Percentiles rank a stretch among this genome's conserved stretches.
phyloP scores from a whole-genome alignment of 2,113 vertebrate species.

The Hydropotes inermis region DNA sequence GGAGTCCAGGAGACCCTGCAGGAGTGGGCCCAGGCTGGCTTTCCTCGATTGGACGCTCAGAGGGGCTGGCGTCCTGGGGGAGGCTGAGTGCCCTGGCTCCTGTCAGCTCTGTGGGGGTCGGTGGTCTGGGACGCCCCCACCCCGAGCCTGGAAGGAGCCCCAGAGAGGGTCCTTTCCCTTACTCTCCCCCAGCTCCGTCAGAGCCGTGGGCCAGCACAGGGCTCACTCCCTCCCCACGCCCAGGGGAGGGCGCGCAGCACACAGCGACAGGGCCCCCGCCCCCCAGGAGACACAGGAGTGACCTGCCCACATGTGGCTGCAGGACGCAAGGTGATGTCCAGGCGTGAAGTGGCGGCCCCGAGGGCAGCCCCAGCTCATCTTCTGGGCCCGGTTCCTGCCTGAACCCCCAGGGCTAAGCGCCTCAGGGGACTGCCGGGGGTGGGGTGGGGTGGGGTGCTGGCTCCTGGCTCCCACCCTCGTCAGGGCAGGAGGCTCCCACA shows the following conservation, averaged over 20 bases:
- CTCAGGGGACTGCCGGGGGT: neutral
- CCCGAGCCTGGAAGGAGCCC: neutral
- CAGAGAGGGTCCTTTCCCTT: neutral
- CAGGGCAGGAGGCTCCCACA: neutral
- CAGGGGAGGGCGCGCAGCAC: neutral
- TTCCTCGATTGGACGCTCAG: neutral
- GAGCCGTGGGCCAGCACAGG: neutral
- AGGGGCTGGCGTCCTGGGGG: neutral
- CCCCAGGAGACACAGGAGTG: neutral
- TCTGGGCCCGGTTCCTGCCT: neutral
- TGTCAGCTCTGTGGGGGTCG: rapidly evolving
- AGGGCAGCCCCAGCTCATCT: neutral
- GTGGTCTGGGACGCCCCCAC: neutral
- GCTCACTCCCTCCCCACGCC: too few species aligned
- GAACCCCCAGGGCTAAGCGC: neutral
- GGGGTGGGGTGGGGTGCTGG: neutral
- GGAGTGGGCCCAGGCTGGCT: rapidly evolving
- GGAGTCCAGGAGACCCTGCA: rapidly evolving
- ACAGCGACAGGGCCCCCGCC: neutral
- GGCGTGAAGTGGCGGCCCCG: rapidly evolving
- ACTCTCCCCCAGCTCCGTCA: neutral
- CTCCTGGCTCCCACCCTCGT: neutral
- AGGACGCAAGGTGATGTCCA: rapidly evolving
- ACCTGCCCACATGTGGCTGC: rapidly evolving
- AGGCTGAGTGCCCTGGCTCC: neutral